phyloP scores from a whole-genome alignment of 2,888 invertebrate genomes.

The Spatulosminthurus flaviceps region DNA sequence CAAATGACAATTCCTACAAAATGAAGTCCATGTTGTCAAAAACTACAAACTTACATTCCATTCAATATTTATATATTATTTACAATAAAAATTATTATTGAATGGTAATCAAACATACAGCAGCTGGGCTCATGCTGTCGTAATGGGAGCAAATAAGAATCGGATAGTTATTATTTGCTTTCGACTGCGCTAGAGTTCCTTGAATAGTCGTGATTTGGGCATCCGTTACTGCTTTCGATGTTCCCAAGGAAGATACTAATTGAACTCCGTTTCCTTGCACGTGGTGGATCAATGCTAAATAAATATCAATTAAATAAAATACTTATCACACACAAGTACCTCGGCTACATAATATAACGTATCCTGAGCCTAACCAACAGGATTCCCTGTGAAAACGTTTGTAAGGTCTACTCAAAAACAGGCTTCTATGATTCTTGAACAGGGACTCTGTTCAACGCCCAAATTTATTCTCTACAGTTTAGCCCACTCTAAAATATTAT shows the following conservation, averaged over 20 bases:
- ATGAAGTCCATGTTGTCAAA: not conserved
- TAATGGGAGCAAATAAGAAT: slow-evolving; percentile 93
- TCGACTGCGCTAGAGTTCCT: slow-evolving; percentile 81
- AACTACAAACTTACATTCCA: too few species aligned
- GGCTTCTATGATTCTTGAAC: too few species aligned
- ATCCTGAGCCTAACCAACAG: too few species aligned
- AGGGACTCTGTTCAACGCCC: too few species aligned
- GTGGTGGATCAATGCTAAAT: slow-evolving; percentile 78
- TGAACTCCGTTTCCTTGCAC: slow-evolving; percentile 96
- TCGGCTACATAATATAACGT: too few species aligned
- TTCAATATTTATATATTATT: too few species aligned
- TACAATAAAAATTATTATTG: too few species aligned
- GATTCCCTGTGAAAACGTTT: too few species aligned
- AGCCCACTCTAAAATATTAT: too few species aligned
- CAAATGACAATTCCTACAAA: slow-evolving; percentile 81
- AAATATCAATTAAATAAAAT: not conserved
- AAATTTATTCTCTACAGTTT: too few species aligned
- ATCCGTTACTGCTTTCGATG: slow-evolving; percentile 77
- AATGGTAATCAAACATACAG: slow-evolving; percentile 72
- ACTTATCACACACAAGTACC: too few species aligned
- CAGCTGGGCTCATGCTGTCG: slow-evolving; percentile 87
- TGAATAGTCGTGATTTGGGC: slow-evolving; percentile 87
- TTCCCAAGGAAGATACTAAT: slow-evolving; percentile 81
- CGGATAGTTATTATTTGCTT: slow-evolving; percentile 76
- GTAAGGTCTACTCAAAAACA: too few species aligned